phyloP scores from a whole-genome alignment of 2,797 vertebrate species.

The Gallinago solitaria region DNA sequence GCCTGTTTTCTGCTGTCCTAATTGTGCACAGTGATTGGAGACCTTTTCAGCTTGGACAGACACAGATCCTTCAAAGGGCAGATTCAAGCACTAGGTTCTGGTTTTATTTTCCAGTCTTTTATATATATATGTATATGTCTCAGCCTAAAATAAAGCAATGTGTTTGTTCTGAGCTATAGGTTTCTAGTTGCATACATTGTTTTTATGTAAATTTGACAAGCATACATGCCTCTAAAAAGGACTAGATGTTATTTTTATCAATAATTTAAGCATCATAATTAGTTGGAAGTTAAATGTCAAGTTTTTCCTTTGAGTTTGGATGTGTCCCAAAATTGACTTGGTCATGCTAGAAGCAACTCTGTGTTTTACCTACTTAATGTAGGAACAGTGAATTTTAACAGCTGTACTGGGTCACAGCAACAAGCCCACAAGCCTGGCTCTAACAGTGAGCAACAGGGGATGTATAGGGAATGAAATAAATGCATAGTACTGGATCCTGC shows the following conservation, averaged over 20 bases:
- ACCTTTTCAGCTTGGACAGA: conserved; percentile 47
- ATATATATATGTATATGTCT: not conserved
- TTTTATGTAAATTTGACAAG: conserved; percentile 34
- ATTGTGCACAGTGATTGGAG: conserved; percentile 19
- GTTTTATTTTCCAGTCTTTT: not conserved
- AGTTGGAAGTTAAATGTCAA: conserved; percentile 59
- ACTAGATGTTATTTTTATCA: conserved; percentile 16
- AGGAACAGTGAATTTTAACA: not conserved
- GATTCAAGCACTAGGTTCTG: not conserved
- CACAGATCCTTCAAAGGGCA: not conserved
- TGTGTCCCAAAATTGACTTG: not conserved
- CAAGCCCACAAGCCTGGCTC: not conserved
- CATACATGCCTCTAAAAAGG: not conserved
- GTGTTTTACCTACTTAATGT: not conserved
- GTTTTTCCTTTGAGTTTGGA: conserved; percentile 22
- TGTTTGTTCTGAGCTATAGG: not conserved
- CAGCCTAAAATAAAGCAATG: not conserved
- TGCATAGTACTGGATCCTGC: not conserved
- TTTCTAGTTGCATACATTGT: not conserved
- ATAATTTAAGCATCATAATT: conserved; percentile 27
- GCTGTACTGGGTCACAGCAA: not conserved
- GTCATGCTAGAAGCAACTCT: not conserved
- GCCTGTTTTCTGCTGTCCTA: conserved; percentile 31
- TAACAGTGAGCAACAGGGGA: not conserved
- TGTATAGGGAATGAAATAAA: not conserved